Evolutionary conservation across 2,888 invertebrate species (phyloP).

Genomic region (Congeria kusceri): DNA sequence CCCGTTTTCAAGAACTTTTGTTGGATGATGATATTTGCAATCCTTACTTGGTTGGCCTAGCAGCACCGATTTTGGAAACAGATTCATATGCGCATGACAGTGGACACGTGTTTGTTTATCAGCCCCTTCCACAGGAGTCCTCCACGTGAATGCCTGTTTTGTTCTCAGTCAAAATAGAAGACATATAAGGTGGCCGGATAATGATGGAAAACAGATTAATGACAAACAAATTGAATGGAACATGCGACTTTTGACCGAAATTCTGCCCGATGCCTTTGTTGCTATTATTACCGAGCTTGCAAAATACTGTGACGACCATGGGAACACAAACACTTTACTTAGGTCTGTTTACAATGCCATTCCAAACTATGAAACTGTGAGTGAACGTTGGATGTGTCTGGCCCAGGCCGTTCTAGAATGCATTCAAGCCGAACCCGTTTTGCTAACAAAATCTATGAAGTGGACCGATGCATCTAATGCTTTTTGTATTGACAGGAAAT

Average conservation of each 20-base stretch:
- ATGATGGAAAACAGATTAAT: conserved; percentile 45
- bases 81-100: conserved; percentile 32
- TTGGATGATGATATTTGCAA: conserved; percentile 45
- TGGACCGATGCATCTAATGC: not conserved
- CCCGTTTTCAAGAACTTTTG: conserved; percentile 36
- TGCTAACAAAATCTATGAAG: too few relatives aligned
- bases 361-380: conserved; percentile 18
- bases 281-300: conserved; percentile 57
- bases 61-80: conserved; percentile 22
- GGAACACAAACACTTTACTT: conserved; percentile 24
- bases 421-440: not conserved
- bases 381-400: conserved; percentile 66
- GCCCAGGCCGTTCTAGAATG: conserved; percentile 11
- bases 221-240: conserved; percentile 80
- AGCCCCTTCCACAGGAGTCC: conserved; percentile 44
- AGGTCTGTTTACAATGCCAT: too few relatives aligned
- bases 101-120: conserved; percentile 48
- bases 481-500: not conserved
- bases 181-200: conserved; percentile 81
- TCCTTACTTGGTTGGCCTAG: conserved; percentile 59
- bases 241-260: conserved; percentile 72
- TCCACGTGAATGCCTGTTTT: conserved; percentile 79
- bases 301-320: conserved; percentile 5
- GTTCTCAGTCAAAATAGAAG: conserved; percentile 80
- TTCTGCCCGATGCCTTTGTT: conserved; percentile 71